These are phyloP conservation scores for Xerus inauris DNA, from an alignment of 2,113 vertebrate species.

Conservation along the genomic window DNA sequence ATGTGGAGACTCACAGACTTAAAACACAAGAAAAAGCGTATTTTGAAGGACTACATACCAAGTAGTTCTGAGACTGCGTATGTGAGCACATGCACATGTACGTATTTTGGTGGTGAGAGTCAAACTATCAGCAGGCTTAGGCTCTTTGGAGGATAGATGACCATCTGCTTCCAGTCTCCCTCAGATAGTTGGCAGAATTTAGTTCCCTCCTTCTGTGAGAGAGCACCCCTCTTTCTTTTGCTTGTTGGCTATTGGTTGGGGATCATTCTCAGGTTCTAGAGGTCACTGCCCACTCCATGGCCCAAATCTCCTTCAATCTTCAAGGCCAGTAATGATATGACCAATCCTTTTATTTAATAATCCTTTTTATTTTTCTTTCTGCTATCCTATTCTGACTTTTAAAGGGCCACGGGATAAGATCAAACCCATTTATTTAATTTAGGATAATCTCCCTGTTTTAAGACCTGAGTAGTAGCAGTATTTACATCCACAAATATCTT, in stretches of 20 bases:
- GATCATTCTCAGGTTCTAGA: background rate
- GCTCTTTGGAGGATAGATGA: background rate
- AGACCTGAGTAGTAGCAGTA: background rate
- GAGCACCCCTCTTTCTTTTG: rapidly evolving
- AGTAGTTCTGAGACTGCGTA: background rate
- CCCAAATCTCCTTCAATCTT: background rate
- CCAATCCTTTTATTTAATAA: background rate
- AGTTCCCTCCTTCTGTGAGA: background rate
- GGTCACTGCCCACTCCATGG: no score
- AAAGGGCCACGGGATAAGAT: background rate
- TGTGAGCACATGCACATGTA: background rate
- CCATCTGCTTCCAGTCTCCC: background rate
- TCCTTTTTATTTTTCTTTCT: background rate
- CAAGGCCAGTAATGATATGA: background rate
- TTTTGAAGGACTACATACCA: background rate
- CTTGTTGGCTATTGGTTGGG: background rate
- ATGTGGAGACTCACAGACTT: background rate
- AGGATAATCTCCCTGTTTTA: background rate
- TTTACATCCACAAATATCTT: background rate
- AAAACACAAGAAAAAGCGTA: background rate
- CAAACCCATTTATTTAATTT: background rate
- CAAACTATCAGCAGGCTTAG: no score
- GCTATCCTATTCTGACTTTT: background rate
- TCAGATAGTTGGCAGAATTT: background rate
- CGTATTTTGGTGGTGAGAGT: background rate